Percentiles rank a stretch among this genome's conserved stretches.
Evolutionary conservation across 1,140 invertebrate genomes (phyloP).

Genomic region (Zophobas morio): DNA sequence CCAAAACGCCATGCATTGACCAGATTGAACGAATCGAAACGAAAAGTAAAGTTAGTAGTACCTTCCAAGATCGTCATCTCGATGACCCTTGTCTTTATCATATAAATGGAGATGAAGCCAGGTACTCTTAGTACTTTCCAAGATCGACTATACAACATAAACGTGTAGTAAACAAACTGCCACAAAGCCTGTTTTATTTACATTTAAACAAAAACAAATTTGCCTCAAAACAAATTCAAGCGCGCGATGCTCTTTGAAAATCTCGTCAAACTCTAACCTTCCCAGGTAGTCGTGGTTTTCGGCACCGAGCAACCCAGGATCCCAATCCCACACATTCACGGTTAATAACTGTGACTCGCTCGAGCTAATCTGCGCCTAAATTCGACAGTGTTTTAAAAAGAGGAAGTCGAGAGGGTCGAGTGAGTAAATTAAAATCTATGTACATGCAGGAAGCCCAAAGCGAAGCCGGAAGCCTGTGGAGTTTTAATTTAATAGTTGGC

Average conservation of each 20-base stretch:
- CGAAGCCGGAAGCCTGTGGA: neutral
- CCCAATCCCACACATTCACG: conserved; percentile 88
- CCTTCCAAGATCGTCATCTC: conserved; percentile 88
- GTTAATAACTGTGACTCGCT: conserved; percentile 79
- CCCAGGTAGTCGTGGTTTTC: conserved; percentile 88
- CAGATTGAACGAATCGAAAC: conserved; percentile 24
- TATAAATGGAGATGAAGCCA: conserved; percentile 71
- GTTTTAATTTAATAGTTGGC: conserved; percentile 21
- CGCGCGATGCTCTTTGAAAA: conserved; percentile 21
- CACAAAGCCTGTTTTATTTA: conserved; percentile 14
- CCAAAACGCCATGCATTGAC: conserved; percentile 12
- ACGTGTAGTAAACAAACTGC: conserved; percentile 37
- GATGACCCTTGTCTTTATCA: conserved; percentile 86
- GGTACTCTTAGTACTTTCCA: conserved; percentile 61
- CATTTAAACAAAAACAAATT: conserved; percentile 35
- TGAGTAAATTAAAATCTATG: neutral
- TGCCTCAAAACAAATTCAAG: conserved; percentile 35
- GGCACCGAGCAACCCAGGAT: conserved; percentile 83
- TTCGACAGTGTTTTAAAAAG: conserved; percentile 50
- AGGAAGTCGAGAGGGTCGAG: neutral
- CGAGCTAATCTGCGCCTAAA: conserved; percentile 81
- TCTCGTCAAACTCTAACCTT: conserved; percentile 71
- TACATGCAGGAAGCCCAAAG: conserved; percentile 26
- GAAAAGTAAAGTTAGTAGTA: conserved; percentile 66
- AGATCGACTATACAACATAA: conserved; percentile 68